Base-by-base conservation (phyloP, 2,888 invertebrate species). In the Pedicia rivosa region DNA sequence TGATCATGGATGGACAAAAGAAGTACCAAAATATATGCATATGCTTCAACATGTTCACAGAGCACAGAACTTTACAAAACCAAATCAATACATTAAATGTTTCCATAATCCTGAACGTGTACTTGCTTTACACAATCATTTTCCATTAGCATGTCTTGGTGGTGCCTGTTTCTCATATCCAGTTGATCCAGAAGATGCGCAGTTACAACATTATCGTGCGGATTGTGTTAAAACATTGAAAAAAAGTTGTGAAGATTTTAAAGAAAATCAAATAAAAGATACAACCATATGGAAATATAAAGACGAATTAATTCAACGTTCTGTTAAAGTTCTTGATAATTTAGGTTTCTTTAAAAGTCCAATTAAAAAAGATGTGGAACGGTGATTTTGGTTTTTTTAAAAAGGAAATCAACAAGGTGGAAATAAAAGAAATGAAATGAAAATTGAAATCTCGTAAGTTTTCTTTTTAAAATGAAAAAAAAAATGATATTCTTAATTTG, bases 11-110 rank as follows among this genome's bases (percentile, higher is more conserved):
- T 79, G 74, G 70, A 79, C 82, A 62, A 74, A 76, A 47, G 78
- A 78, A 50, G 76, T 79, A 48, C 87, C 87, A 40, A 73, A 70
- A 49, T 86, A 90, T 58, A 76, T 90, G 80, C 90, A 91, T 62
- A 91, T 91, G 90, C 57, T 90, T 55, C 87, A 87, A 61, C 88
- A 90, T 63, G 87, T 88, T 30, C 83, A 86, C 58, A 72, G 90
- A 38, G 80, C 87, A 46, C 77, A 78, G 54, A 90, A 90, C 64
- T 90, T 84, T 63, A 90, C 90, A 6, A 87, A 87, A 59, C 88
- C 88, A 5, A 86, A 88, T 48, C 84, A 84, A 61, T 90, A 88
- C 63, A 81, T 90, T 45, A 91, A 91, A 63, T 88, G 90, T 59
- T 91, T 91, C 67, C 90, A 90, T 62, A 83, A 88, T 63, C 84